Evolutionary conservation across 2,113 vertebrate genomes (phyloP).

Genomic region (Cyanoramphus novaezelandiae): DNA sequence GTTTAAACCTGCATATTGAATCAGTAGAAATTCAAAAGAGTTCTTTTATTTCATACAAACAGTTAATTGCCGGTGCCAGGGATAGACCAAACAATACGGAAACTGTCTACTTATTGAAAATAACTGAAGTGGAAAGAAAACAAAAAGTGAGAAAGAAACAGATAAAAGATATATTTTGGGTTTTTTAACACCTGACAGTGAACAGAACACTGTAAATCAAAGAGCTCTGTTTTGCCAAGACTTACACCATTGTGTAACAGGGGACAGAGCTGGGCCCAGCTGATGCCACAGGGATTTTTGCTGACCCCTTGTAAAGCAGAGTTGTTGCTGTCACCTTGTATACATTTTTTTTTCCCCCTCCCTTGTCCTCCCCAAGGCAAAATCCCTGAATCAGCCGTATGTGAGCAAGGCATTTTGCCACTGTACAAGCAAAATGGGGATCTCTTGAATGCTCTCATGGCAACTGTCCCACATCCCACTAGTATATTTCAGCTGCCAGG

Average conservation of each 20-base stretch:
- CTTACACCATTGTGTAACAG: neutral
- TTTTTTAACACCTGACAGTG: neutral
- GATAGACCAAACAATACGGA: constrained; percentile 57
- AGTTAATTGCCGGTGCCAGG: constrained; percentile 60
- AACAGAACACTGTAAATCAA: neutral
- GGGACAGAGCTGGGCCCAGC: neutral
- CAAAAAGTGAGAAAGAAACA: neutral
- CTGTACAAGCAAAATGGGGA: constrained; percentile 6
- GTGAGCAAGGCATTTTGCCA: neutral
- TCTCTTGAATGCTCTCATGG: neutral
- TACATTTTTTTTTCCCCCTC: neutral
- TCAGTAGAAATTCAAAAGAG: constrained; percentile 53
- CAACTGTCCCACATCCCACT: neutral
- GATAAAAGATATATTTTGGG: neutral
- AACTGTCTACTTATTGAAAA: constrained; percentile 61
- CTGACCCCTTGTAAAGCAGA: neutral
- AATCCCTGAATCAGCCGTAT: constrained; percentile 8
- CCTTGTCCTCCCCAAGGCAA: neutral
- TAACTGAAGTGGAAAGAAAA: constrained; percentile 52
- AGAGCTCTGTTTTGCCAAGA: neutral
- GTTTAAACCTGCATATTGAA: neutral
- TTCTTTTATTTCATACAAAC: constrained; percentile 60
- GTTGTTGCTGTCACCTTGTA: neutral
- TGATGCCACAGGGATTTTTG: neutral
- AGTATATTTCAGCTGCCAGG: constrained; percentile 12